Base-by-base conservation (phyloP, 2,888 invertebrate species). In the Thereva nobilitata region DNA sequence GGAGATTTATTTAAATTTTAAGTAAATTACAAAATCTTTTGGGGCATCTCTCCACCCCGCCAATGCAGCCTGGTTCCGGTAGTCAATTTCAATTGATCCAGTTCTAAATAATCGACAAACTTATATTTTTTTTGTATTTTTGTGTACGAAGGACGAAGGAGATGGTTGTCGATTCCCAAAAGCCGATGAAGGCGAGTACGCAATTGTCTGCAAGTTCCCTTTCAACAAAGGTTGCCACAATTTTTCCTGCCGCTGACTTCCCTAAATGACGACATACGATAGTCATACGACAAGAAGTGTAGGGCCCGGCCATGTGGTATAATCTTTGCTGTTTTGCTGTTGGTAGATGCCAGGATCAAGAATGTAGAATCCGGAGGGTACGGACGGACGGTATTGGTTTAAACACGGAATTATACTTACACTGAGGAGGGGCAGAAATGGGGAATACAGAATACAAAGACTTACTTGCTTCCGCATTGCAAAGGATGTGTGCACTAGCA, bases 331-430 rank as follows among this genome's bases (percentile, higher is more conserved):
- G 2, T 23, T 23, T 23, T 23, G 23, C 23, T 23, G 23, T 23
- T 23, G 23, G 23, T 23, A 23, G 23, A 23, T 23, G n/a, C n/a
- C 23, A 23, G 23, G 23, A 23, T 23, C 23, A 23, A 23, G 23
- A 23, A 23, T 23, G 23, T 23, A 23, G 23, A 23, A 23, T 23
- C 23, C 23, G 57, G 45, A 59, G 57, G 57, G 37, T 59, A 47
- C 57, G 47, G n/a, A 50, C 23, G 57, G 35, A 59, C 45, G 57
- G 47, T 59, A 59, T 59, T 41, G 57, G 57, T 59, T 59, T 47
- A 59, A 59, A 47, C 37, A 10, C 38, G 38, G 47, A 47, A 47
- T 47, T 59, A 59, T 8, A 10, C 10, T 5, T 47, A 47, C 53
- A 7, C 53, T 37, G 38, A 53, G 35, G 38, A 9, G 53, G 53